Conservation (phyloP, 2,888 invertebrate genomes). For the Hyppa rectilinea region DNA sequence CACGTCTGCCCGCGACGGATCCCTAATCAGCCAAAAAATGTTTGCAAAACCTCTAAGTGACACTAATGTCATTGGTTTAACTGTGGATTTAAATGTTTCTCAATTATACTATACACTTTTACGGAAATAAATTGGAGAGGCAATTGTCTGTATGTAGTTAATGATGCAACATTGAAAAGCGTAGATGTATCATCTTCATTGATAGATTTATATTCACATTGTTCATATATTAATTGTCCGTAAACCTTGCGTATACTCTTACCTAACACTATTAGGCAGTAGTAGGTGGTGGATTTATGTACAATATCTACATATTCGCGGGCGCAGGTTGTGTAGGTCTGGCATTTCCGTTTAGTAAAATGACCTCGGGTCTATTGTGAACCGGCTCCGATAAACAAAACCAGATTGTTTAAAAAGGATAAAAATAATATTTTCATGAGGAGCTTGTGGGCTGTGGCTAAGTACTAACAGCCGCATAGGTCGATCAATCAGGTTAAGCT, state of each 20-base stretch:
- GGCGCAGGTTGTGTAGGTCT: slow-evolving; percentile 74
- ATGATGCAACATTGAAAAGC: neutral
- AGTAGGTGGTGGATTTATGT: slow-evolving; percentile 55
- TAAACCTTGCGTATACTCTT: slow-evolving; percentile 11
- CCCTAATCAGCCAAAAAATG: slow-evolving; percentile 6
- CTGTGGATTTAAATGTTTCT: slow-evolving; percentile 12
- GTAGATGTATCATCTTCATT: neutral
- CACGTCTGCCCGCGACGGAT: slow-evolving; percentile 13
- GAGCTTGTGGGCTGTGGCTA: no score
- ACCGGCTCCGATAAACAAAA: slow-evolving; percentile 41
- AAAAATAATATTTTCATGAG: slow-evolving; percentile 39
- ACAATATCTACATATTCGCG: slow-evolving; percentile 60
- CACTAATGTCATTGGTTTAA: slow-evolving; percentile 9
- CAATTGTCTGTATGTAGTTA: neutral
- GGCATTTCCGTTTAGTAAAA: slow-evolving; percentile 73
- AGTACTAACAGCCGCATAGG: no score
- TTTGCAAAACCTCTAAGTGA: slow-evolving; percentile 20
- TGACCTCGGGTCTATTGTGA: slow-evolving; percentile 59
- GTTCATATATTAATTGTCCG: neutral
- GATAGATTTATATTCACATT: neutral
- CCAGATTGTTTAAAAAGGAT: slow-evolving; percentile 34
- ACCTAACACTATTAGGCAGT: slow-evolving; percentile 19
- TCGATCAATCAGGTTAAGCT: no score
- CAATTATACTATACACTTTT: neutral
- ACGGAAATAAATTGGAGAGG: neutral